Evolutionary conservation across 2,888 invertebrate genomes (phyloP), one percentile per base, ranked within the genome.

Genomic region (Sphaerolaimus hirsutus): DNA sequence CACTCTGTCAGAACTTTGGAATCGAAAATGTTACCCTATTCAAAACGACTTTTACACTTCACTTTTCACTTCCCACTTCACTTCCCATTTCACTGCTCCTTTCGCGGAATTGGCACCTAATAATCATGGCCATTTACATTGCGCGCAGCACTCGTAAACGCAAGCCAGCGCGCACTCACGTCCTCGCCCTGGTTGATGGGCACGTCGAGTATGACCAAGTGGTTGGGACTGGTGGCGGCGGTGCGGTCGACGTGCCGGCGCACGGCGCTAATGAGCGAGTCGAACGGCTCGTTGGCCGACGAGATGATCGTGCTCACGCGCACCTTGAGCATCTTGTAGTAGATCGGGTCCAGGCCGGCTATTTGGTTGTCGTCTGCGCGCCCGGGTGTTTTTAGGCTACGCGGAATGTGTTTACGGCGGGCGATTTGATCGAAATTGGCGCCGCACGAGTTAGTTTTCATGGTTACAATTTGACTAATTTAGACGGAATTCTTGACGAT

Each of bases 301-400:
- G 14, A 4, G 4, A 46, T 21, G 41, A 46, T 43, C n/a, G 43
- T 23, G 29, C 47, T 47, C 19, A 47, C 44, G 14, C 41, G 24
- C 10, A 44, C 35, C 26, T 47, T 47, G 44, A 40, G 40, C 47
- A 47, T 47, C 32, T 41, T 37, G 25, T 47, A 47, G 36, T 47
- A 44, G 35, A 26, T 19, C 12, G 44, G 7, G 36, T 47, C 47
- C 19, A 47, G 41, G n/a, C 47, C 47, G 2, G 17, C 35, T 2
- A 47, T 19, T 17, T 29, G 36, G 2, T 21, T 25, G 2, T 43
- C 43, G 29, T 47, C 46, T 47, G 43, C n/a, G n/a, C n/a, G n/a
- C n/a, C n/a, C n/a, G n/a, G n/a, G n/a, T n/a, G n/a, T n/a, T n/a
- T n/a, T n/a, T n/a, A n/a, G n/a, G n/a, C n/a, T n/a, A n/a, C n/a